Evolutionary conservation across 2,113 vertebrate genomes (phyloP).

Genomic region (Oryzias woworae): DNA sequence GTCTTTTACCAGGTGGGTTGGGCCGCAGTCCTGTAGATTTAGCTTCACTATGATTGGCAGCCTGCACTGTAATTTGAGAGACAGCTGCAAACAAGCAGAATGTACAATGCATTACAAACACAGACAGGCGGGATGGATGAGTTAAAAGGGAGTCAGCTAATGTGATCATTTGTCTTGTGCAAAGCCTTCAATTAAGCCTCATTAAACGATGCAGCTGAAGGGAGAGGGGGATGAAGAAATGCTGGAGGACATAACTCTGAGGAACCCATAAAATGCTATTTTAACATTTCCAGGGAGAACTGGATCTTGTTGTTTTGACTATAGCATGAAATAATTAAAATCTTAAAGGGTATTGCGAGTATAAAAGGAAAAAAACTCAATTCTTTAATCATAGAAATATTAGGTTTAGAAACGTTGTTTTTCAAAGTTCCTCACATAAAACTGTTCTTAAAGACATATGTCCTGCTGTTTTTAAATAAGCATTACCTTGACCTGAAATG

Average conservation of each 20-base stretch:
- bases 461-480: slow-evolving; percentile 14
- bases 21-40: slow-evolving; percentile 7
- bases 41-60: slow-evolving; percentile 50
- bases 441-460: slow-evolving; percentile 23
- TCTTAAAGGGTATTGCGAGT: slow-evolving; percentile 32
- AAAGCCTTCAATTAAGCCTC: slow-evolving; percentile 70
- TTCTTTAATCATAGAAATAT: too few species aligned
- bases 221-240: slow-evolving; percentile 31
- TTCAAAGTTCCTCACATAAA: slow-evolving; percentile 40
- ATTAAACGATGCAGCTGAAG: slow-evolving; percentile 56
- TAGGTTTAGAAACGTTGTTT: neutral
- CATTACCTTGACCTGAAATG: slow-evolving; percentile 14
- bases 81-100: slow-evolving; percentile 50
- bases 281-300: slow-evolving; percentile 15
- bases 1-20: neutral
- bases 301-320: slow-evolving; percentile 15
- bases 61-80: slow-evolving; percentile 56
- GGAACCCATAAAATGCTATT: slow-evolving; percentile 34
- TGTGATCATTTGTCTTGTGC: slow-evolving; percentile 69
- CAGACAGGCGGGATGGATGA: slow-evolving; percentile 51
- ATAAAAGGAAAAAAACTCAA: slow-evolving; percentile 7
- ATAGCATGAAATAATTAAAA: slow-evolving; percentile 14
- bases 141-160: slow-evolving; percentile 60
- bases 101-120: slow-evolving; percentile 46
- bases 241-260: slow-evolving; percentile 41